These are phyloP conservation scores for Anabacerthia variegaticeps DNA, from an alignment of 2,797 vertebrate genomes.

Conservation along the genomic window DNA sequence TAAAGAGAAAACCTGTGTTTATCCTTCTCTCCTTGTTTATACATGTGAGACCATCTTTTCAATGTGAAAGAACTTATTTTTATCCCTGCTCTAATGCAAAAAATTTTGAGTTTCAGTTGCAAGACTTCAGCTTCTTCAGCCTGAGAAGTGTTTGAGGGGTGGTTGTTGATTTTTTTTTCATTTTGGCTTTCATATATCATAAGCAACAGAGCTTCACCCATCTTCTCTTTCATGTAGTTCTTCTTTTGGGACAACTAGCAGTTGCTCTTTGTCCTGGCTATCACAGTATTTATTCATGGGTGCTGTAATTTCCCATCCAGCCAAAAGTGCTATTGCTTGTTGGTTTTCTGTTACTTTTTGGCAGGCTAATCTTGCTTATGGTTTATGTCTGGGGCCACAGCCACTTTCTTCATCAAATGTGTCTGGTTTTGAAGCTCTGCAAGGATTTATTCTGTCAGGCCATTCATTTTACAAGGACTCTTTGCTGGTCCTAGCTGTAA, in stretches of 20 bases:
- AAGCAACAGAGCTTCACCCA: background rate
- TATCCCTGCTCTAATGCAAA: background rate
- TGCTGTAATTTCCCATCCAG: background rate
- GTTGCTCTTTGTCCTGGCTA: background rate
- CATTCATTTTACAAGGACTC: background rate
- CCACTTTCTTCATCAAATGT: background rate
- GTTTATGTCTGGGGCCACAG: background rate
- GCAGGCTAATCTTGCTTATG: background rate
- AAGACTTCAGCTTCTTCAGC: background rate
- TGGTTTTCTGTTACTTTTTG: background rate
- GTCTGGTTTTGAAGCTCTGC: background rate
- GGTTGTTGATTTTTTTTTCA: background rate
- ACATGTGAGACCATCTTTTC: background rate
- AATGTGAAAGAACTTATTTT: background rate
- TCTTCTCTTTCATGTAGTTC: background rate
- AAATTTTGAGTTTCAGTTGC: background rate
- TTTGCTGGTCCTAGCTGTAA: background rate
- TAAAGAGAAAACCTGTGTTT: background rate
- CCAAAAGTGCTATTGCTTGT: background rate
- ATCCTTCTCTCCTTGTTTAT: background rate
- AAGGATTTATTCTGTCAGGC: background rate
- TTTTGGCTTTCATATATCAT: background rate
- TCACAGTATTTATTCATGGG: background rate
- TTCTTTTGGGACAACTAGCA: background rate
- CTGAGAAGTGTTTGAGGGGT: background rate